Percentiles rank a stretch among this genome's conserved stretches.
These are phyloP conservation scores for Ectemnius cavifrons DNA, from an alignment of 2,888 invertebrate species.

Conservation along the genomic window DNA sequence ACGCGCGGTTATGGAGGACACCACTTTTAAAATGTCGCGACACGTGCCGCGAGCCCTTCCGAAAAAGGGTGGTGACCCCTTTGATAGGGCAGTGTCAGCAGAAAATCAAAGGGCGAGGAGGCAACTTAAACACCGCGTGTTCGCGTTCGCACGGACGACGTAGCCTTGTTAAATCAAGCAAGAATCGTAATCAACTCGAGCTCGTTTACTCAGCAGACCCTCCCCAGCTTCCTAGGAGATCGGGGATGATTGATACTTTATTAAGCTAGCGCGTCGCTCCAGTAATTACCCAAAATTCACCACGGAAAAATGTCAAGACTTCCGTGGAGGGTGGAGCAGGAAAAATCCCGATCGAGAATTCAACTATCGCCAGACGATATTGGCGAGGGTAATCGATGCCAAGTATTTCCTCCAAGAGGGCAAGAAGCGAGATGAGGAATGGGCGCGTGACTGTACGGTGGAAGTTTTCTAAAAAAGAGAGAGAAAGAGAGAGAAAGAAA, in stretches of 20 bases:
- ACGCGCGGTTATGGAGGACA: constrained; percentile 46
- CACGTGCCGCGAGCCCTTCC: constrained; percentile 40
- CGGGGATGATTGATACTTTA: background rate
- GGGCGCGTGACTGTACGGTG: constrained; percentile 52
- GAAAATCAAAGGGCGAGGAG: constrained; percentile 58
- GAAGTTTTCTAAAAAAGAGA: constrained; percentile 47
- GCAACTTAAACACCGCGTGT: constrained; percentile 62
- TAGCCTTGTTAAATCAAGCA: constrained; percentile 43
- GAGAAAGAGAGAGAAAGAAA: constrained; percentile 8
- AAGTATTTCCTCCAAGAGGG: constrained; percentile 40
- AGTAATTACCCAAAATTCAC: too few species aligned
- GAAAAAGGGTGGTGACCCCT: constrained; percentile 55
- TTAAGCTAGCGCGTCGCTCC: background rate
- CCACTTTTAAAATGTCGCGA: constrained; percentile 54
- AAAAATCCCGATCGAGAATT: too few species aligned
- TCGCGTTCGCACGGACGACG: constrained; percentile 59
- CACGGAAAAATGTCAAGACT: too few species aligned
- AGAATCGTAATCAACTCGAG: constrained; percentile 9
- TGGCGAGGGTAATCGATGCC: constrained; percentile 44
- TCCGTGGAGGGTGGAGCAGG: too few species aligned
- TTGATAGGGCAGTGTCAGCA: constrained; percentile 31
- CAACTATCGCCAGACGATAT: constrained; percentile 9
- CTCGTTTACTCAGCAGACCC: background rate
- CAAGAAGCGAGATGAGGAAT: constrained; percentile 45
- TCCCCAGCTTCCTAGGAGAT: background rate